phyloP scores from a whole-genome alignment of 2,888 invertebrate species.

The Steromphala cineraria region DNA sequence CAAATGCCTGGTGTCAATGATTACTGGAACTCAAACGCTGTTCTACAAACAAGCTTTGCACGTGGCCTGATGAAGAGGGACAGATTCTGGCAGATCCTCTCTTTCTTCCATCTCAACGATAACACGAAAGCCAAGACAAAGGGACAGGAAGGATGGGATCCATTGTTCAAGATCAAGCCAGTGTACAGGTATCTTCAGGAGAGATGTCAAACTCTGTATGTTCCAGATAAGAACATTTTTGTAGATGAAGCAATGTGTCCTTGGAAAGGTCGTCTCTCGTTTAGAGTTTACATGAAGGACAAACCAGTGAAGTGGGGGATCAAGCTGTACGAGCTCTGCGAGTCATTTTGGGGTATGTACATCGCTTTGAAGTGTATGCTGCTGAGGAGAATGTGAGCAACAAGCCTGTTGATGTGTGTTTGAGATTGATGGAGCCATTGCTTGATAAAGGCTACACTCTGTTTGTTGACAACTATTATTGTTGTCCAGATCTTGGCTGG shows the following conservation, averaged over 20 bases:
- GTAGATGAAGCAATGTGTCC: background rate
- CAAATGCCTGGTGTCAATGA: slow-evolving; percentile 2
- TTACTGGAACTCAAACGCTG: background rate
- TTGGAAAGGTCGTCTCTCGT: background rate
- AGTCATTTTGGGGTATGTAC: background rate
- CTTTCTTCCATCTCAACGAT: background rate
- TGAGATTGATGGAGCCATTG: background rate
- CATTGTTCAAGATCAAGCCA: slow-evolving; percentile 6
- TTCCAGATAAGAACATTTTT: background rate
- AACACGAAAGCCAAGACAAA: background rate
- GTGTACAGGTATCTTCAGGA: background rate
- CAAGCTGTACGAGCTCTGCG: background rate
- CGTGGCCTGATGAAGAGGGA: background rate
- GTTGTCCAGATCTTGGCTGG: slow-evolving; percentile 27
- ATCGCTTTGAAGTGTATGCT: background rate
- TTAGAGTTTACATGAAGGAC: background rate
- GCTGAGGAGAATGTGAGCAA: background rate
- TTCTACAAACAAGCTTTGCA: slow-evolving; percentile 4
- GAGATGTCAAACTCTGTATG: background rate
- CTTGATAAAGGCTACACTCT: background rate
- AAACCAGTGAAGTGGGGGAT: background rate
- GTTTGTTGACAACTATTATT: slow-evolving; percentile 31
- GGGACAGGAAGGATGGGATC: background rate
- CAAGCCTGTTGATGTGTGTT: background rate
- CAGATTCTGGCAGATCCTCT: background rate